Conservation (phyloP, 2,113 vertebrate genomes). For the Miniopterus natalensis region DNA sequence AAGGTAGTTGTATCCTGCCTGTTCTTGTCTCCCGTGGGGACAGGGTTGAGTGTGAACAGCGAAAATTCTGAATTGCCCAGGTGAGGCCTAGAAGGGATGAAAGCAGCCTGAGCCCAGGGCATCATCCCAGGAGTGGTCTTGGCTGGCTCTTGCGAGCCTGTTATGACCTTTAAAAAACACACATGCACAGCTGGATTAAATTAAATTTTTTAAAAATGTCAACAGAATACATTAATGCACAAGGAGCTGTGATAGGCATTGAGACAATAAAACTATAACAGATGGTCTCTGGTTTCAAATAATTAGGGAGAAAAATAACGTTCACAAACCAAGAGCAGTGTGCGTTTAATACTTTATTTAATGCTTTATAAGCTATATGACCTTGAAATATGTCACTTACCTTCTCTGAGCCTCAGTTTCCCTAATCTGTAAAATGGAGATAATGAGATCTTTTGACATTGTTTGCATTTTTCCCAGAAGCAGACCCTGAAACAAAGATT, state of each 20-base stretch:
- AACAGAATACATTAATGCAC: not conserved
- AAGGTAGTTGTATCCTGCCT: not conserved
- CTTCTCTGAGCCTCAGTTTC: not conserved
- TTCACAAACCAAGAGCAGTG: not conserved
- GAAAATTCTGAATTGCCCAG: not conserved
- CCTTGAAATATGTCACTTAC: not conserved
- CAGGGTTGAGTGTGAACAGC: not conserved
- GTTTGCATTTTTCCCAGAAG: not conserved
- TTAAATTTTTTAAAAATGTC: not conserved
- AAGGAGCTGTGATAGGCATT: not conserved
- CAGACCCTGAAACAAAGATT: not conserved
- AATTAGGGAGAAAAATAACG: conserved; percentile 13
- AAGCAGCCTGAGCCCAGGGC: not conserved
- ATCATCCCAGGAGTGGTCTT: not conserved
- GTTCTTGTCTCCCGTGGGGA: not conserved
- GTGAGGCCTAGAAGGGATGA: not conserved
- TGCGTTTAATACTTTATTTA: not conserved
- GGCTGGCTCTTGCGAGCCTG: not conserved
- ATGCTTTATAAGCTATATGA: not conserved
- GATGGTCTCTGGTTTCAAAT: not conserved
- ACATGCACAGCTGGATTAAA: not conserved
- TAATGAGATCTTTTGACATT: not conserved
- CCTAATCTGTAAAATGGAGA: not conserved
- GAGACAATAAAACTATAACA: not conserved
- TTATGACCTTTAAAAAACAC: not conserved